Base-by-base conservation (phyloP, 2,113 vertebrate genomes). In the Brachirus orientalis region DNA sequence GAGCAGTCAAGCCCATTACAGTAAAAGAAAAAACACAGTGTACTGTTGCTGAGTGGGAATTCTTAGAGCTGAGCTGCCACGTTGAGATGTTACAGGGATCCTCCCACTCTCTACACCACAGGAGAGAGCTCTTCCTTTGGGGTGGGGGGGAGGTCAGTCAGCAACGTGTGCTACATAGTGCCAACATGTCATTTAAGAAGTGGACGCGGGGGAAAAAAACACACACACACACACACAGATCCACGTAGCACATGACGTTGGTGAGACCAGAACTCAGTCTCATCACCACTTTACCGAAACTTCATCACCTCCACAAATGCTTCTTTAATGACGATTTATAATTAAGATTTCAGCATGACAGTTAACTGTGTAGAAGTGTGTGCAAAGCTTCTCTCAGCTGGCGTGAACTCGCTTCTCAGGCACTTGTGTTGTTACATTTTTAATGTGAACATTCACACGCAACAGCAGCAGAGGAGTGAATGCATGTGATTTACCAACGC, bases 81-180 rank as follows among this genome's bases (percentile, higher is more conserved):
- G 92, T 93, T 92, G 93, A 86, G 88, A 88, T 88, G 86, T 88
- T 86, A 46, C 54, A 69, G 55, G 69, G 87, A 57, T 73, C 89
- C 91, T 87, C 92, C 92, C 88, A 82, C 86, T 80, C n/a, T 38
- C 50, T 68, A 13, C 53, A 48, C 50, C 61, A 72, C 75, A 79
- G 80, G 72, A 76, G 75, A 63, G 60, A 52, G 37, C 53, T 67
- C 33, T 52, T 8, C 51, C 28, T 35, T 37, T 3, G 28, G 6
- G 28, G 28, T 3, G 6, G 28, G 38, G 69, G 53, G 12, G 35
- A 76, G 35, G 72, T 75, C 67, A 53, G 68, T 56, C n/a, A 60
- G 65, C 55, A 83, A 83, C 77, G 54, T 79, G 62, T 54, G 70
- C 70, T 55, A 61, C 65, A 71, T 48, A 20, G 33, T 86, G 82